Conservation (phyloP, 2,888 invertebrate genomes). For the Drosophila leonis region DNA sequence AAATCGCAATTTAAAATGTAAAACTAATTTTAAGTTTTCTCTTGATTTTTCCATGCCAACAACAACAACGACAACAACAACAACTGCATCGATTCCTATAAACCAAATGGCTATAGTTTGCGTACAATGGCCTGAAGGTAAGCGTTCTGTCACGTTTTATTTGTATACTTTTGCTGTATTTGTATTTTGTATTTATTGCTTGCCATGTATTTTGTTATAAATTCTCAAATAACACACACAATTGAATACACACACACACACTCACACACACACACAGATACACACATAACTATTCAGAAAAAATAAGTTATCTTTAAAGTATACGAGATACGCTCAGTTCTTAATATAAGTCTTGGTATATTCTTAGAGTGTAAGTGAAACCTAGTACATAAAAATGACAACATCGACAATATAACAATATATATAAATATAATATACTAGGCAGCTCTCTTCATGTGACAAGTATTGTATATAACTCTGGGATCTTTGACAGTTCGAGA, state of each 20-base stretch:
- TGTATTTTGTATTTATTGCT: slow-evolving; percentile 80
- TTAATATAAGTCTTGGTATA: slow-evolving; percentile 39
- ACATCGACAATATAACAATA: slow-evolving; percentile 16
- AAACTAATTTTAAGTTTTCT: slow-evolving; percentile 72
- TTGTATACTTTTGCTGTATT: slow-evolving; percentile 48
- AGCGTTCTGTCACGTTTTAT: slow-evolving; percentile 84
- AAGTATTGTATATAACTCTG: slow-evolving; percentile 27
- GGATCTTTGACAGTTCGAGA: slow-evolving; percentile 45
- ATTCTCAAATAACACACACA: slow-evolving; percentile 45
- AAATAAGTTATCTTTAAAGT: slow-evolving; percentile 58
- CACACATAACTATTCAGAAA: slow-evolving; percentile 27
- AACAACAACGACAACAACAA: slow-evolving; percentile 17
- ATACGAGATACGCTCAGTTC: slow-evolving; percentile 41
- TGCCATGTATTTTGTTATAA: slow-evolving; percentile 73
- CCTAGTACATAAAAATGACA: slow-evolving; percentile 15
- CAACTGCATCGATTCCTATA: slow-evolving; percentile 29
- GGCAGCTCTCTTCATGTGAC: slow-evolving; percentile 29
- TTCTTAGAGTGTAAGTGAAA: slow-evolving; percentile 49
- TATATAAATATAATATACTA: slow-evolving; percentile 1
- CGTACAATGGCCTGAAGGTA: slow-evolving; percentile 96
- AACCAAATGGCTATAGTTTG: slow-evolving; percentile 88
- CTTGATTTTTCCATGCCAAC: slow-evolving; percentile 72
- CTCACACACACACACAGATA: slow-evolving; percentile 22
- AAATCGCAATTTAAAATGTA: slow-evolving; percentile 48
- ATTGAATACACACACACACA: slow-evolving; percentile 20